Conservation (phyloP, 2,797 vertebrate genomes). For the Poliocrania exsul region DNA sequence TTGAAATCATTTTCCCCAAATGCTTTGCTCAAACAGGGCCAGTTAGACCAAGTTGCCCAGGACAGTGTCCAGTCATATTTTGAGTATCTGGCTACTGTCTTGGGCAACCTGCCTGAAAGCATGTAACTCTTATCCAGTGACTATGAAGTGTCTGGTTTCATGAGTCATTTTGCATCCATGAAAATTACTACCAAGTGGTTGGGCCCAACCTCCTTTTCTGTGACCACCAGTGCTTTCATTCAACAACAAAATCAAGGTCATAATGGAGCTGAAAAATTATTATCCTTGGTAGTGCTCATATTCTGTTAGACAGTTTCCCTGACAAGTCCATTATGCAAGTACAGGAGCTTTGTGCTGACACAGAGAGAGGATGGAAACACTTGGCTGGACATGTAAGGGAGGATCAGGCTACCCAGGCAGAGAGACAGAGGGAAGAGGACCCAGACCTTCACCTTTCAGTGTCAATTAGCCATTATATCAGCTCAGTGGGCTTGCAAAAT, state of each 20-base stretch:
- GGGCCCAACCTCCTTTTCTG: not conserved
- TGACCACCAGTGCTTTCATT: not conserved
- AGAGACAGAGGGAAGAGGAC: not conserved
- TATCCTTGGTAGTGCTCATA: not conserved
- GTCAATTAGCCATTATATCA: not conserved
- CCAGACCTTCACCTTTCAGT: not conserved
- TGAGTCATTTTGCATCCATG: not conserved
- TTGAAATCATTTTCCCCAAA: not conserved
- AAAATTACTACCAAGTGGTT: not conserved
- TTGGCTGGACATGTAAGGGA: not conserved
- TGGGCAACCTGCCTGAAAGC: not conserved
- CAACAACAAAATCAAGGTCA: not conserved
- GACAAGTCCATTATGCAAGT: not conserved
- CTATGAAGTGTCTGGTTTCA: not conserved
- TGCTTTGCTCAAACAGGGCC: not conserved
- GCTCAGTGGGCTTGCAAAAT: not conserved
- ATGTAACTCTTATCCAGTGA: not conserved
- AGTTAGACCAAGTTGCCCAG: not conserved
- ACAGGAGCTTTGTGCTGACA: not conserved
- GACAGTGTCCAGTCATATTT: not conserved
- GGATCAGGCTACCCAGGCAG: not conserved
- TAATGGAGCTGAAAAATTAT: not conserved
- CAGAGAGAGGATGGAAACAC: not conserved
- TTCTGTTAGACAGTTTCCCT: not conserved
- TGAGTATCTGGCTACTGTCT: not conserved